Evolutionary conservation across 2,113 vertebrate species (phyloP), one percentile per base, ranked within the genome.

Genomic region (Sphaerodactylus townsendi): DNA sequence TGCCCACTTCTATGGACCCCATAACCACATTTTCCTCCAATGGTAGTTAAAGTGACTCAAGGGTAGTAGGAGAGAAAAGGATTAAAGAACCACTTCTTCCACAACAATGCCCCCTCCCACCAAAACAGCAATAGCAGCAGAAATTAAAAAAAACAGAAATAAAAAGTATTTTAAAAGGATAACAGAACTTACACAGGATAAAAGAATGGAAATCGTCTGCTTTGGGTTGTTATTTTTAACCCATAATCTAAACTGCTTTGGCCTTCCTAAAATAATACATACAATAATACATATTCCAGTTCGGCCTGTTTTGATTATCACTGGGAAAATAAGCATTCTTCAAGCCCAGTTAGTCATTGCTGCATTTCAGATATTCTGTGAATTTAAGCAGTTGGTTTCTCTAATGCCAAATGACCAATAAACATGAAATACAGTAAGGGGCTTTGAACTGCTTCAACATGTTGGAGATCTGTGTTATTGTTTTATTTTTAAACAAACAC

Each of bases 401-500:
- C 69, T 82, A 72, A 44, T 59, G 59, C 69, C 39, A 82, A 82
- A 82, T 72, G 69, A 72, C 15, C 39, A 41, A 82, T 44, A 59
- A 68, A 62, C 28, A 41, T 72, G 68, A 81, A 71, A 82, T 62
- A 17, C n/a, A 62, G 65, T 30, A 53, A 53, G 77, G 44, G 44
- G 68, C 41, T 70, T 44, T 44, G 33, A 69, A 69, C 69, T 70
- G 50, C 39, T 46, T 53, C 21, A 69, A 81, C 5, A 10, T 21
- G 10, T 50, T 39, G 66, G 69, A 81, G 35, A 15, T 72, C 9
- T 77, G 75, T 39, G 25, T 75, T 33, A 75, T 44, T 44, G 44
- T 44, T 44, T 44, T 9, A 44, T 44, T 44, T 44, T 44, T 44
- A 44, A 44, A 44, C 44, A 44, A 44, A 44, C 44, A 4, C 44